Percentiles rank a stretch among this genome's conserved stretches.
phyloP scores from a whole-genome alignment of 2,888 invertebrate species.

The Hypercompe scribonia region DNA sequence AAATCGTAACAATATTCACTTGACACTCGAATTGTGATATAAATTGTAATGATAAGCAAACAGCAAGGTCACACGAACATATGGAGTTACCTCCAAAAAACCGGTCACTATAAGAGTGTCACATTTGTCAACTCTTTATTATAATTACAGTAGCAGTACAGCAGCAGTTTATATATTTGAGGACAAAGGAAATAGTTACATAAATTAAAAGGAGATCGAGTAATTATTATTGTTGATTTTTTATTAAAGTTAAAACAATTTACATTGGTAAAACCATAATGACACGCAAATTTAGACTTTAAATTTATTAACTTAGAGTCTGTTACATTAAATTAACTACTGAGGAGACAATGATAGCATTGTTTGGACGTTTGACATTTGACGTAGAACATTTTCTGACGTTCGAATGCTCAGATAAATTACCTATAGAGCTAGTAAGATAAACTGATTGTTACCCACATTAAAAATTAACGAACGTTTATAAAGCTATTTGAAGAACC shows the following conservation, averaged over 20 bases:
- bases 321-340: background rate
- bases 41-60: constrained; percentile 64
- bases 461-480: too few relatives aligned
- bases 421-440: background rate
- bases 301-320: accelerated
- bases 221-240: background rate
- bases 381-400: background rate
- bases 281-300: background rate
- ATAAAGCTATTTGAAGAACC: too few relatives aligned
- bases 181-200: background rate
- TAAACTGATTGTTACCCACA: too few relatives aligned
- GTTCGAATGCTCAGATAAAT: background rate
- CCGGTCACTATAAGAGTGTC: constrained; percentile 7
- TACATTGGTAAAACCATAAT: background rate
- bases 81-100: constrained; percentile 33
- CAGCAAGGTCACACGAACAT: constrained; percentile 64
- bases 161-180: background rate
- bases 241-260: background rate
- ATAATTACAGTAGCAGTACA: background rate
- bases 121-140: constrained; percentile 5
- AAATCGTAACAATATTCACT: constrained; percentile 51
- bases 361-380: background rate
- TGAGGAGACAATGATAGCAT: background rate
- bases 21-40: constrained; percentile 65
- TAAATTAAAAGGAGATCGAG: background rate